phyloP scores from a whole-genome alignment of 2,797 vertebrate genomes.

The Adelosebastes latens region DNA sequence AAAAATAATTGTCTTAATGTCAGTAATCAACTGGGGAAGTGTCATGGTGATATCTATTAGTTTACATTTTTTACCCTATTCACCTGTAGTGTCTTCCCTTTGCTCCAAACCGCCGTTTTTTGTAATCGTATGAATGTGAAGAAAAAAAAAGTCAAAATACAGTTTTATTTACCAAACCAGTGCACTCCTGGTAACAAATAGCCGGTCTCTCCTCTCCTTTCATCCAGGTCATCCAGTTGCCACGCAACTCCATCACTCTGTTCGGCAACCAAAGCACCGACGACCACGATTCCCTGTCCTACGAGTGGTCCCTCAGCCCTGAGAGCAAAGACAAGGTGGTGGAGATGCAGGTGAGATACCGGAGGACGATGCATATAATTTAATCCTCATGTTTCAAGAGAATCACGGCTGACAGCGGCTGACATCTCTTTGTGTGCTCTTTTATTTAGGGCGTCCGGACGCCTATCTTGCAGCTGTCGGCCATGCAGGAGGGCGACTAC shows the following conservation, averaged over 20 bases:
- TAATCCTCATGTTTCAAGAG: neutral
- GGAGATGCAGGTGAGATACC: constrained; percentile 94
- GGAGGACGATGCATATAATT: fast-evolving
- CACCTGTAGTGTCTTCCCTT: too few relatives aligned
- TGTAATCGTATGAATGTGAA: neutral
- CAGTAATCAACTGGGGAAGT: too few relatives aligned
- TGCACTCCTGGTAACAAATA: neutral
- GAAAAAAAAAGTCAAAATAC: neutral
- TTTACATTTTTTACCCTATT: too few relatives aligned
- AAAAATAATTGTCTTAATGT: too few relatives aligned
- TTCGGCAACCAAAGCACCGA: constrained; percentile 95
- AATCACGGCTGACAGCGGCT: neutral
- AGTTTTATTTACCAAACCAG: neutral
- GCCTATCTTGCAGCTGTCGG: constrained; percentile 92
- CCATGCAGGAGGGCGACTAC: constrained; percentile 97
- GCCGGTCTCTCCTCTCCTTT: neutral
- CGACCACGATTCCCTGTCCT: constrained; percentile 93
- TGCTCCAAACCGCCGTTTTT: neutral
- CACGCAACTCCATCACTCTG: constrained; percentile 92
- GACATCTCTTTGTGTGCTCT: neutral
- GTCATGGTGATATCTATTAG: too few relatives aligned
- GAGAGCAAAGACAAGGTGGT: constrained; percentile 97
- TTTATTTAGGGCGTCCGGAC: constrained; percentile 92
- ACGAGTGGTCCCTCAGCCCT: constrained; percentile 96
- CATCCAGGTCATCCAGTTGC: constrained; percentile 94